phyloP scores from a whole-genome alignment of 2,797 vertebrate genomes.

The Pantherophis vulpinus region DNA sequence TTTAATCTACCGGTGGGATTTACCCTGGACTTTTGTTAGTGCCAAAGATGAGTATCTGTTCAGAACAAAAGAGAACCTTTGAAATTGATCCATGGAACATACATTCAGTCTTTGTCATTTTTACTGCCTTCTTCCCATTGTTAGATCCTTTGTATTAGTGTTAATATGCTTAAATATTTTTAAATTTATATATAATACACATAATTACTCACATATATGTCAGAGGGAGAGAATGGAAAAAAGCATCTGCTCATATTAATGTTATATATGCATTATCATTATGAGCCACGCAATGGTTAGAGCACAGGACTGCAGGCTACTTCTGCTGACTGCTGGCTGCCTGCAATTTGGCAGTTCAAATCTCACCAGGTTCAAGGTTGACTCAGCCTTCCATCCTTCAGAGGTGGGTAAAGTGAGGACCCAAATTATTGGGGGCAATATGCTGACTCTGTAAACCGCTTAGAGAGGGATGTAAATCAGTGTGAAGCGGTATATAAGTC shows the following conservation, averaged over 20 bases:
- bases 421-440: too few relatives aligned
- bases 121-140: neutral
- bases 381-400: too few relatives aligned
- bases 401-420: too few relatives aligned
- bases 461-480: too few relatives aligned
- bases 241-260: conserved; percentile 7
- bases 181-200: neutral
- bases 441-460: too few relatives aligned
- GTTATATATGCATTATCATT: neutral
- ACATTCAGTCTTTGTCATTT: neutral
- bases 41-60: neutral
- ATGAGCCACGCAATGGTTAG: too few relatives aligned
- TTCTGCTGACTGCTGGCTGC: too few relatives aligned
- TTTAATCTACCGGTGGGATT: neutral
- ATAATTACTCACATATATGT: neutral
- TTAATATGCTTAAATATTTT: neutral
- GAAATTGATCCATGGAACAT: neutral
- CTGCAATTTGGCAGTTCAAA: too few relatives aligned
- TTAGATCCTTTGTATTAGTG: neutral
- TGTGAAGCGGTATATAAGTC: too few relatives aligned
- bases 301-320: too few relatives aligned
- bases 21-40: neutral
- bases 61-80: neutral
- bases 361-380: too few relatives aligned
- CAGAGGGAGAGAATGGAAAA: neutral